These are phyloP conservation scores for Mayetiola destructor DNA, from an alignment of 2,888 invertebrate genomes.

Conservation along the genomic window DNA sequence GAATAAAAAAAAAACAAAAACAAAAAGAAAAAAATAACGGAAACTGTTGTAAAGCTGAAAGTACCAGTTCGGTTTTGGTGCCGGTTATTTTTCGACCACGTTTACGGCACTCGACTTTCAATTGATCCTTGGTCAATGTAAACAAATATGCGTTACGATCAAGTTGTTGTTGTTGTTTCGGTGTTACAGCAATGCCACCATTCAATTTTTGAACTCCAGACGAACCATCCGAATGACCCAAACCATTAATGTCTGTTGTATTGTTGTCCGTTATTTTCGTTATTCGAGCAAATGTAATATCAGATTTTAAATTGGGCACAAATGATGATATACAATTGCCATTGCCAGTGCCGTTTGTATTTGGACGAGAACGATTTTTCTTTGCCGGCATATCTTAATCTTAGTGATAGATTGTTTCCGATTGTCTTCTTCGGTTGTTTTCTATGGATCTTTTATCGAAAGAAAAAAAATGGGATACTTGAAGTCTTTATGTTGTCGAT, in stretches of 20 bases:
- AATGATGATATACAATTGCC: not conserved
- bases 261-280: not conserved
- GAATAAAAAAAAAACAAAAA: not conserved
- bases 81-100: slow-evolving; percentile 53
- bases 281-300: not conserved
- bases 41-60: not conserved
- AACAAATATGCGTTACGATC: slow-evolving; percentile 34
- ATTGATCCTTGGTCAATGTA: slow-evolving; percentile 51
- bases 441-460: too few relatives aligned
- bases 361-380: slow-evolving; percentile 6
- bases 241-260: not conserved
- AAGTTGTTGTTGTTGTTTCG: slow-evolving; percentile 22
- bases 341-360: too few relatives aligned
- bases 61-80: slow-evolving; percentile 58
- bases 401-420: not conserved
- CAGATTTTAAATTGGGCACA: not conserved
- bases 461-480: not conserved
- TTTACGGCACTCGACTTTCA: slow-evolving; percentile 51
- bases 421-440: not conserved
- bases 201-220: not conserved
- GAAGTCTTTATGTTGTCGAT: not conserved
- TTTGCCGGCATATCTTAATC: slow-evolving; percentile 1
- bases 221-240: not conserved
- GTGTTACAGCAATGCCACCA: not conserved
- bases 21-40: slow-evolving; percentile 14